Evolutionary conservation across 2,888 invertebrate species (phyloP).

Genomic region (Thyatira batis): DNA sequence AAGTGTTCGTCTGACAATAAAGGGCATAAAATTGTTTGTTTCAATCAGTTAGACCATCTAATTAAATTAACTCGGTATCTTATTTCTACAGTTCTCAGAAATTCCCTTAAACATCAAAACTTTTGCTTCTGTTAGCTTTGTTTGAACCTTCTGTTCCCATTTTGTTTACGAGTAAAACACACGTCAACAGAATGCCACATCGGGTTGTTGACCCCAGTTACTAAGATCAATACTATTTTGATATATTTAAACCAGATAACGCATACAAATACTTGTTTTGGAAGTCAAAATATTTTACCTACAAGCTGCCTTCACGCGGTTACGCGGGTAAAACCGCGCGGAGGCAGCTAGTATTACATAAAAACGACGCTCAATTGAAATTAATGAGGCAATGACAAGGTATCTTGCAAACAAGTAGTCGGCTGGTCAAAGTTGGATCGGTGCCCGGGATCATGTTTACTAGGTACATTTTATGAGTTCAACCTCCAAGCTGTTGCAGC

Average conservation of each 20-base stretch:
- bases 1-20: neutral
- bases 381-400: neutral
- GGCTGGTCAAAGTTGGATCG: constrained; percentile 22
- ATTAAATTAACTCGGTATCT: neutral
- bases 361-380: neutral
- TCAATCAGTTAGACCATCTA: neutral
- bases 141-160: neutral
- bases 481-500: constrained; percentile 22
- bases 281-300: too few relatives aligned
- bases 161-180: neutral
- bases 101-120: neutral
- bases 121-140: neutral
- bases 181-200: neutral
- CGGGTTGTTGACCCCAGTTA: neutral
- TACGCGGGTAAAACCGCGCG: neutral
- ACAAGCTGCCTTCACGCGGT: too few relatives aligned
- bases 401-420: neutral
- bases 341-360: neutral
- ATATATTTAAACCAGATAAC: too few relatives aligned
- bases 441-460: constrained; percentile 27
- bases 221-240: too few relatives aligned
- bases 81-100: neutral
- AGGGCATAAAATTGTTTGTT: too few relatives aligned
- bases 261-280: too few relatives aligned
- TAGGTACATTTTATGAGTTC: constrained; percentile 28